Percentiles rank a stretch among this genome's conserved stretches.
Conservation (phyloP, 2,113 vertebrate species). For the Phycodurus eques region DNA sequence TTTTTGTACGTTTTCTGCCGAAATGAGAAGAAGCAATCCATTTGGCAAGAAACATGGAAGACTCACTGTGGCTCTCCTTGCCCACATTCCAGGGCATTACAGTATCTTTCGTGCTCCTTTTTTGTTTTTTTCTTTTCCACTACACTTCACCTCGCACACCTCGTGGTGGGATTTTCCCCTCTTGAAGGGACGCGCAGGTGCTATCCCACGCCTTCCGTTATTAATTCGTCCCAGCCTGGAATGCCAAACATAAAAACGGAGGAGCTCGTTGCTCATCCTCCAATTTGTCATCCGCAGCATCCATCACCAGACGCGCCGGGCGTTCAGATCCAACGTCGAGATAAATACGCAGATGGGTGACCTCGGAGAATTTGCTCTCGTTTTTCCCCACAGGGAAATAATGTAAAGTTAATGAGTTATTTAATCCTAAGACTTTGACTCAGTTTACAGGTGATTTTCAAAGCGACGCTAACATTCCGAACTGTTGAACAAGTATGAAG, state of each 20-base stretch:
- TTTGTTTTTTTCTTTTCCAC: too few relatives aligned
- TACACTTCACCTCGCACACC: too few relatives aligned
- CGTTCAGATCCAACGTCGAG: not conserved
- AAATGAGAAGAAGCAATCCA: too few relatives aligned
- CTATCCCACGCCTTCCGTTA: conserved; percentile 40
- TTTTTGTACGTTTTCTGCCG: too few relatives aligned
- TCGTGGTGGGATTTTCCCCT: conserved; percentile 2
- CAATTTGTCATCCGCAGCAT: conserved; percentile 63
- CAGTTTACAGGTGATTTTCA: too few relatives aligned
- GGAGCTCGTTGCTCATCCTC: conserved; percentile 30
- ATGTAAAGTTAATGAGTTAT: not conserved
- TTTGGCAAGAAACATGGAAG: too few relatives aligned
- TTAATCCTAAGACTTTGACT: too few relatives aligned
- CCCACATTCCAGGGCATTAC: too few relatives aligned
- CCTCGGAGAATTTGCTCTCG: not conserved
- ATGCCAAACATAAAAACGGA: conserved; percentile 65
- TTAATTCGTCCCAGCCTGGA: conserved; percentile 67
- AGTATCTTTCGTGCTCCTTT: too few relatives aligned
- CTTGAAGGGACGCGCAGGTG: conserved; percentile 61
- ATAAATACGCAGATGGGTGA: not conserved
- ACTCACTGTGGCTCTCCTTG: too few relatives aligned
- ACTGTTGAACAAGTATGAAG: too few relatives aligned
- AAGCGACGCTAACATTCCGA: too few relatives aligned
- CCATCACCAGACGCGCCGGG: conserved; percentile 38
- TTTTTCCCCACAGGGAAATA: not conserved